Base-by-base conservation (phyloP, 2,797 vertebrate species). In the Pogoniulus pusillus region DNA sequence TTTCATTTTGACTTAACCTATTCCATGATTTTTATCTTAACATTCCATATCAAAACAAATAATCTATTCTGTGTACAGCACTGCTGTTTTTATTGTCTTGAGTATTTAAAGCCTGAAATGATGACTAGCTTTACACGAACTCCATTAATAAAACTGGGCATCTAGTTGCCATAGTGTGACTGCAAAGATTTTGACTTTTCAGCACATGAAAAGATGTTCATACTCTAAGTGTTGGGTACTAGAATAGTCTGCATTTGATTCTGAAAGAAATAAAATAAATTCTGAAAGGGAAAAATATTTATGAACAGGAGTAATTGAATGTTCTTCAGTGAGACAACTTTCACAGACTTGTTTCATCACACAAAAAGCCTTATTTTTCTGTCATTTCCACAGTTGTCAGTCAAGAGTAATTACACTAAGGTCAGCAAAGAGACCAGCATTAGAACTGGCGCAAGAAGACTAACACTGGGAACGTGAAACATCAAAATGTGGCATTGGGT, bases 41-140 rank as follows among this genome's bases (percentile, higher is more conserved):
- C 39, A 75, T 72, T 90, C 12, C 58, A 37, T 80, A 90, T 85
- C 49, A 65, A 94, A 95, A 87, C 81, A 94, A 92, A 93, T 72
- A 75, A 78, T 73, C 59, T 63, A 4, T 62, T 92, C 39, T 45
- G 24, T 65, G 69, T 90, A 77, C 45, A 65, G 10, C 32, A 37
- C 32, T 75, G 18, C 16, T 94, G 11, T 82, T 94, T 82, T 65
- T 89, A 69, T 72, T 72, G 62, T 57, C 26, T 39, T 32, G 39
- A 59, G 63, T 81, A 51, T 89, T 87, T 93, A 77, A 90, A 82
- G 54, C n/a, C 53, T 93, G 75, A 91, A 91, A 84, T 22, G 7
- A 71, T 74, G 55, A 65, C 23, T 53, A 74, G 17, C 9, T 84
- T 69, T 80, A 60, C 35, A 41, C 60, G 72, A 72, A 78, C 43